Conservation (phyloP, 2,113 vertebrate species). For the Neopipo cinnamomea region DNA sequence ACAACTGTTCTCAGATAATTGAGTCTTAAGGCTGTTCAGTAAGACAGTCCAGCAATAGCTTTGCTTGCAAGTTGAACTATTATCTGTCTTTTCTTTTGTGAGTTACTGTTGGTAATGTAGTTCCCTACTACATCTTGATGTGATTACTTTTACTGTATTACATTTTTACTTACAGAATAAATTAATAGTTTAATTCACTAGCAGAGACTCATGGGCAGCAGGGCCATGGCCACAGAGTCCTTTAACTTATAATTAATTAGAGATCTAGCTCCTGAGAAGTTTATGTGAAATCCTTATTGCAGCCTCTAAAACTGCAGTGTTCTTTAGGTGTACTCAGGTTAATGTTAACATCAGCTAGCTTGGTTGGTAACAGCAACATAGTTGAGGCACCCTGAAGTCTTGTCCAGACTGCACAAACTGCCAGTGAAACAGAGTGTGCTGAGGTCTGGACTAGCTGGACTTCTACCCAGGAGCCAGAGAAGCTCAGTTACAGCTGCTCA, state of each 20-base stretch:
- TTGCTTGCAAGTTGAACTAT: background rate
- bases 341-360: background rate
- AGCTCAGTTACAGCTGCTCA: background rate
- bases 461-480: background rate
- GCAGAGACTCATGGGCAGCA: background rate
- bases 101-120: background rate
- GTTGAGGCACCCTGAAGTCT: background rate
- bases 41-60: background rate
- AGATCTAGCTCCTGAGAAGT: background rate
- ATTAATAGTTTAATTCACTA: background rate
- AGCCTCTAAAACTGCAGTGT: background rate
- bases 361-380: background rate
- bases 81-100: background rate
- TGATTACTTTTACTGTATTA: background rate
- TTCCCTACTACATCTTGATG: background rate
- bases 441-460: background rate
- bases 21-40: background rate
- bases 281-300: background rate
- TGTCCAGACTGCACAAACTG: background rate
- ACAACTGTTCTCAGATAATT: background rate
- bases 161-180: background rate
- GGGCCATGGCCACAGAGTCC: background rate
- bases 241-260: background rate
- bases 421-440: accelerated
- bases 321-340: background rate